Percentiles rank a stretch among this genome's conserved stretches.
Conservation (phyloP, 2,888 invertebrate genomes). For the Masnerella sp. region DNA sequence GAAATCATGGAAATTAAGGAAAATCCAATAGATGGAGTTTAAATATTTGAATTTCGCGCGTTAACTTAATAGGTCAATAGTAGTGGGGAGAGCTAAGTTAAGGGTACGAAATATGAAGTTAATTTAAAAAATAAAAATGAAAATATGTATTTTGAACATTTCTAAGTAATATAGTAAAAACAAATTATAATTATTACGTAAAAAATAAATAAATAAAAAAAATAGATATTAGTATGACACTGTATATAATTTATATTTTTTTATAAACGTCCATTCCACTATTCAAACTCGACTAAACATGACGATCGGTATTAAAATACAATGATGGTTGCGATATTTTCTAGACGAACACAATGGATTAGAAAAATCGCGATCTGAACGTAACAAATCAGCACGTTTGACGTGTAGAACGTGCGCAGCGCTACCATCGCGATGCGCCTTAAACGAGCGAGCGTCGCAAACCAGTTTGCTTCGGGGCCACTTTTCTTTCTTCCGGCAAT, state of each 20-base stretch:
- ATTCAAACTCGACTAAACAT: too few relatives aligned
- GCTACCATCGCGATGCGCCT: slow-evolving; percentile 43
- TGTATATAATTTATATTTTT: too few relatives aligned
- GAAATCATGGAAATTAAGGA: too few relatives aligned
- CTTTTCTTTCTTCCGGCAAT: slow-evolving; percentile 52
- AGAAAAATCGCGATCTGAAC: slow-evolving; percentile 42
- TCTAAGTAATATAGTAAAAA: too few relatives aligned
- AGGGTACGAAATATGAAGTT: too few relatives aligned
- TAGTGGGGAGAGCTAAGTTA: not conserved
- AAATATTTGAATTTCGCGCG: not conserved
- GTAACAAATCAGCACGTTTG: slow-evolving; percentile 42
- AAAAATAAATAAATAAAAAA: too few relatives aligned
- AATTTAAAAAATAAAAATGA: too few relatives aligned
- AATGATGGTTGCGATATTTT: not conserved
- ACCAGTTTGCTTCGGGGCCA: slow-evolving; percentile 58
- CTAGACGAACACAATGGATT: not conserved
- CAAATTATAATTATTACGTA: too few relatives aligned
- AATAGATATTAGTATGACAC: too few relatives aligned
- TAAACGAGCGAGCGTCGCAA: slow-evolving; percentile 46
- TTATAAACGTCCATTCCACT: too few relatives aligned
- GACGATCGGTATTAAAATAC: too few relatives aligned
- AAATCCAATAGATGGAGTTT: not conserved
- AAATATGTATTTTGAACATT: too few relatives aligned
- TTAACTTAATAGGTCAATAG: not conserved
- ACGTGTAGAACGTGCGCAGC: slow-evolving; percentile 39